Base-by-base conservation (phyloP, 2,888 invertebrate genomes). In the Pseudococcus viburni region DNA sequence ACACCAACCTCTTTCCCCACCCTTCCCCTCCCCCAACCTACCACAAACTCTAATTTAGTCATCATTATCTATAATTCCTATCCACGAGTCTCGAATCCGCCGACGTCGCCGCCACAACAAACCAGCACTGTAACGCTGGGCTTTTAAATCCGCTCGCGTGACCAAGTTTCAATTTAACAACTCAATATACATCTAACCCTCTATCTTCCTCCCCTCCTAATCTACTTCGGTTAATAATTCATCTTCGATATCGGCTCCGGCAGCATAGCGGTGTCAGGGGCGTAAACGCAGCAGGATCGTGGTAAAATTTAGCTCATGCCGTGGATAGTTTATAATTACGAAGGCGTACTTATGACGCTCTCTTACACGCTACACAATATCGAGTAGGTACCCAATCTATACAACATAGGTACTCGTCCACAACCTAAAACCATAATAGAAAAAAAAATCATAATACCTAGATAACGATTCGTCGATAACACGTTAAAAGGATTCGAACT, bases 121-220 rank as follows among this genome's bases (percentile, higher is more conserved):
- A 2, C 9, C 19, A 73, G 5, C 42, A 42, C 42, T 42, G 5
- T 9, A 42, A 0, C 42, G 6, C 42, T 9, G 8, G 0, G 42
- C 8, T 42, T 42, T 42, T 5, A 42, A 42, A 73, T 33, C 73
- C 73, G 73, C 17, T 73, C 73, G 73, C 73, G 73, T 73, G 73
- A 73, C 33, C 33, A 73, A 73, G 33, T 73, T 73, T 73, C 73
- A 73, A 73, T 73, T 73, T 73, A 73, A 73, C 73, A 73, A 73
- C 73, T 73, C 33, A 73, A 33, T 33, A 26, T 33, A 73, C 3
- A 73, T 0, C 26, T 3, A 64, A 5, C 64, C 64, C 22, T 64
- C 19, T 2, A 33, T 33, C 26, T 33, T 33, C 22, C 64, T 9
- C 64, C 15, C 8, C 12, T 22, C 5, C 59, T 5, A 5, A 5